phyloP scores from a whole-genome alignment of 2,888 invertebrate genomes.

The Didymodactylos carnosus region DNA sequence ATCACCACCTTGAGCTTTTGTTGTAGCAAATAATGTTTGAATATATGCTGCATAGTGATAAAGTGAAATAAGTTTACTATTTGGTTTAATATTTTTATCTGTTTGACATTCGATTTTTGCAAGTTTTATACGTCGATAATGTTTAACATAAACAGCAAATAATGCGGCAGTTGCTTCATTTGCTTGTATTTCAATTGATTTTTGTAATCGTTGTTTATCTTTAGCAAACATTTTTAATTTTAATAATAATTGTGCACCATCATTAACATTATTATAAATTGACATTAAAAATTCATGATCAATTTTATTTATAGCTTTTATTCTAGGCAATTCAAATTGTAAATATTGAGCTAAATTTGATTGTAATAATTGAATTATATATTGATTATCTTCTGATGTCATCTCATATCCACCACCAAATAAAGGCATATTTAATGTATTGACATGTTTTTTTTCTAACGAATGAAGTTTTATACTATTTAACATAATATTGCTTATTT shows the following conservation, averaged over 20 bases:
- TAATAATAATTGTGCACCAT: background rate
- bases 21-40: background rate
- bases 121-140: background rate
- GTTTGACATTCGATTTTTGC: background rate
- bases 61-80: background rate
- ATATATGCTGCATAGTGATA: background rate
- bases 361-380: too few species aligned
- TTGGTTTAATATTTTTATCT: background rate
- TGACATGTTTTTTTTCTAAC: background rate
- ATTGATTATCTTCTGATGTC: background rate
- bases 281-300: background rate
- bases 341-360: too few species aligned
- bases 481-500: background rate
- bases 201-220: background rate
- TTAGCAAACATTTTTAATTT: background rate
- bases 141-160: background rate
- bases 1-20: background rate
- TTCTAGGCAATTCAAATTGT: too few species aligned
- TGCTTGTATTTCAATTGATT: background rate
- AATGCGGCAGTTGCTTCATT: background rate
- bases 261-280: background rate
- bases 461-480: background rate
- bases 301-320: too few species aligned
- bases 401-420: background rate
- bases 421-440: background rate